These are phyloP conservation scores for Terrapene triunguis DNA, from an alignment of 2,113 vertebrate genomes.

Conservation along the genomic window DNA sequence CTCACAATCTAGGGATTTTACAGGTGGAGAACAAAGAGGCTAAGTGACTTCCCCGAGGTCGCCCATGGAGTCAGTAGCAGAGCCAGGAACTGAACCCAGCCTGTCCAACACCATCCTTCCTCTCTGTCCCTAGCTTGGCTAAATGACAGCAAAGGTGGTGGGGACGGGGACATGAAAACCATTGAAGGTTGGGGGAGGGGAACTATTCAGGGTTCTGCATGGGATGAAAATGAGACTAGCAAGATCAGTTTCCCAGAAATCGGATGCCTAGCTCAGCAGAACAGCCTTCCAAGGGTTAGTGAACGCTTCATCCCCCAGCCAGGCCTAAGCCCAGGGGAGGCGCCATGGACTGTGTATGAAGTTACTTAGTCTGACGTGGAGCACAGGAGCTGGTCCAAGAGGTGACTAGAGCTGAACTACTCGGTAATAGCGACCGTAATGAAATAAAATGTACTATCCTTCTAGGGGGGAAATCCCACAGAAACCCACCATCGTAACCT, in stretches of 20 bases:
- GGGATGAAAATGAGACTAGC: neutral
- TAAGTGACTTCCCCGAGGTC: neutral
- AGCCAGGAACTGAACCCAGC: neutral
- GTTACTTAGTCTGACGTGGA: neutral
- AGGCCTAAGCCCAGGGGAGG: neutral
- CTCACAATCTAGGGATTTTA: neutral
- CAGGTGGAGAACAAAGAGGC: neutral
- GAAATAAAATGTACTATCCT: neutral
- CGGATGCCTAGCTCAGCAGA: neutral
- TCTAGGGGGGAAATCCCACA: neutral
- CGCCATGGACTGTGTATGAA: neutral
- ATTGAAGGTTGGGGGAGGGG: no score
- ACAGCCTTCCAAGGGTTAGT: neutral
- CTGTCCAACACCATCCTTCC: neutral
- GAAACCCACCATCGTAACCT: neutral
- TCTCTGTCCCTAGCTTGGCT: neutral
- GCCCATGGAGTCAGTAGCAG: neutral
- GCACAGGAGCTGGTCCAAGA: neutral
- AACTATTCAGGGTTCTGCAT: neutral
- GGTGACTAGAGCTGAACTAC: neutral
- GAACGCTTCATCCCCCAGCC: neutral
- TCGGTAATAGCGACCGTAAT: neutral
- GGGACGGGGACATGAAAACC: neutral
- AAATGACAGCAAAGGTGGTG: neutral
- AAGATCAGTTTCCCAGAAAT: neutral